These are phyloP conservation scores for Asarcornis scutulata DNA, from an alignment of 2,113 vertebrate genomes.

Conservation along the genomic window DNA sequence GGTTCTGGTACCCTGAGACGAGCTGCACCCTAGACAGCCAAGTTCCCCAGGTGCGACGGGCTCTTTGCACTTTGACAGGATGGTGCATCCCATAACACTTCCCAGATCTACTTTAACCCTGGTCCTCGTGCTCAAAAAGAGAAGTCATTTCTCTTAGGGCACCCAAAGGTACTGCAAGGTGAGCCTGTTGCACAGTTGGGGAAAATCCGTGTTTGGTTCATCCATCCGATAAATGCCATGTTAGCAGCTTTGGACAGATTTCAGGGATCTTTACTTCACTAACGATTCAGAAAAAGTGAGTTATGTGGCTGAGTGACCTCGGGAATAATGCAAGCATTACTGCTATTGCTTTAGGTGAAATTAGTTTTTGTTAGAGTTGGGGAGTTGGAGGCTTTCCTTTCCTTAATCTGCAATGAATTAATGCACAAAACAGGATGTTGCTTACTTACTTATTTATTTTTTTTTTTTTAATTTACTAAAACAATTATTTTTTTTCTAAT, in stretches of 20 bases:
- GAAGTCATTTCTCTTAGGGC: background rate
- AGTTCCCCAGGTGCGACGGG: accelerated
- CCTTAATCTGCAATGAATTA: background rate
- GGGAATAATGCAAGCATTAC: background rate
- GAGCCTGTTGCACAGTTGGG: background rate
- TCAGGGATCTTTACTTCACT: background rate
- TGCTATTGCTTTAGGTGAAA: background rate
- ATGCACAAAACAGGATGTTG: background rate
- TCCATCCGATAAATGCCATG: background rate
- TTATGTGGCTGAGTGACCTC: background rate
- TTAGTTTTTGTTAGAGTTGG: background rate
- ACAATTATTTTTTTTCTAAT: background rate
- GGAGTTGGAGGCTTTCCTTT: background rate
- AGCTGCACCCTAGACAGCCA: background rate
- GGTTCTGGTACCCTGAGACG: background rate
- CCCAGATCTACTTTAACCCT: background rate
- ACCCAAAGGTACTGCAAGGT: background rate
- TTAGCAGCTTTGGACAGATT: background rate
- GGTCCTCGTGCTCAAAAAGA: background rate
- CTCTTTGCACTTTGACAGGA: background rate
- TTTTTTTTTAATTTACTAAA: background rate
- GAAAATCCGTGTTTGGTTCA: background rate
- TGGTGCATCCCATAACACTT: background rate
- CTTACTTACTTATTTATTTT: background rate
- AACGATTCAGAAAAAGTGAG: background rate